Percentiles rank a stretch among this genome's conserved stretches.
These are phyloP conservation scores for Oncopeltus fasciatus DNA, from an alignment of 1,140 invertebrate genomes.

Conservation along the genomic window DNA sequence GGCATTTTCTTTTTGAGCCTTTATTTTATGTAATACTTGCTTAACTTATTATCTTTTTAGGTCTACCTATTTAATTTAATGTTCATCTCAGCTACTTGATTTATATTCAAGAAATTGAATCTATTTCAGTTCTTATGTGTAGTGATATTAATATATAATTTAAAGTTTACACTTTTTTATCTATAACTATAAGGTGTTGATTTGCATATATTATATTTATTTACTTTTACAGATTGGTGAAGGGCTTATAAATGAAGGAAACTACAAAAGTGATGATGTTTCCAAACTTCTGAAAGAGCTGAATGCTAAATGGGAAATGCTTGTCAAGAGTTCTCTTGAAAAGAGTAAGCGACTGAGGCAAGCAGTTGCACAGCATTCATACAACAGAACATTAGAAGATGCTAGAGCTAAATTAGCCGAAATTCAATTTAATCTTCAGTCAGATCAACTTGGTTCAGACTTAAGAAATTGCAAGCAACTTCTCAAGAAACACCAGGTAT, in stretches of 20 bases:
- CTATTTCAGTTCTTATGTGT: too few species aligned
- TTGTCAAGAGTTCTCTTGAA: constrained; percentile 55
- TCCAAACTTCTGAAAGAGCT: constrained; percentile 45
- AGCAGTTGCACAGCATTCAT: constrained; percentile 64
- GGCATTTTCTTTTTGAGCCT: too few species aligned
- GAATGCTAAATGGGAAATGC: constrained; percentile 55
- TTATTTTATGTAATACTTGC: too few species aligned
- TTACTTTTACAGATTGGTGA: constrained; percentile 36
- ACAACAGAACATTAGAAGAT: constrained; percentile 61
- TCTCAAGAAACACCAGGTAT: constrained; percentile 65
- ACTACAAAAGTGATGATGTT: constrained; percentile 54
- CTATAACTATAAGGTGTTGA: too few species aligned
- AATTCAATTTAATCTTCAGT: constrained; percentile 54
- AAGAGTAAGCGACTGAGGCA: constrained; percentile 69
- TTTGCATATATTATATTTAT: neutral
- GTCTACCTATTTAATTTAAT: too few species aligned
- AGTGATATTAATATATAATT: too few species aligned
- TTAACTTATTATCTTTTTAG: too few species aligned
- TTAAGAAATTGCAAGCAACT: constrained; percentile 76
- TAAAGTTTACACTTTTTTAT: too few species aligned
- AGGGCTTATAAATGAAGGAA: constrained; percentile 50
- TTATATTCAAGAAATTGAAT: too few species aligned
- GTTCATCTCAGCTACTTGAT: too few species aligned
- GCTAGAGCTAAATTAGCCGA: constrained; percentile 69
- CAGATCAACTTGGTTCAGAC: constrained; percentile 68